Conservation (phyloP, 1,140 invertebrate genomes). For the Melanaphis sacchari region DNA sequence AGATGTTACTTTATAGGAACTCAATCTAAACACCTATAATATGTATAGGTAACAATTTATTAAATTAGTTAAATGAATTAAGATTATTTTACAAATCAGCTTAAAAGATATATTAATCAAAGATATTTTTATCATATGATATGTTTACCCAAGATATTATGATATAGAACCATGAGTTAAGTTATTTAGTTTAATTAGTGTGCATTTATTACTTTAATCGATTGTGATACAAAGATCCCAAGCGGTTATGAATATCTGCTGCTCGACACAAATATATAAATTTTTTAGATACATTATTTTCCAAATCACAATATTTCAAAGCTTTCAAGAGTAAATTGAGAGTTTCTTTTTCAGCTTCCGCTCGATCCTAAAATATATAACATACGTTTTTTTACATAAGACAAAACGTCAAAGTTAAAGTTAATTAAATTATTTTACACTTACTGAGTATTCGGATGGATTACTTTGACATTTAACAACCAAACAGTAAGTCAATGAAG, state of each 20-base stretch:
- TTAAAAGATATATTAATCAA: no score
- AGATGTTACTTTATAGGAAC: no score
- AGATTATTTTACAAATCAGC: no score
- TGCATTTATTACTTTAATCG: conserved; percentile 68
- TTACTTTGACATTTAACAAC: conserved; percentile 82
- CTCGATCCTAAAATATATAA: conserved; percentile 23
- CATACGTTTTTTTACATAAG: not conserved
- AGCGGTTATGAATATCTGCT: conserved; percentile 78
- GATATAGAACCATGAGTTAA: no score
- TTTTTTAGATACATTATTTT: conserved; percentile 73
- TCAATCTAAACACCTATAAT: no score
- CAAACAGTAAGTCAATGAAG: conserved; percentile 79
- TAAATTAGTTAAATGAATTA: no score
- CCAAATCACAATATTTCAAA: conserved; percentile 76
- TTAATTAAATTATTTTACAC: not conserved
- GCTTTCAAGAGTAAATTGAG: conserved; percentile 78
- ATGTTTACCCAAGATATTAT: no score
- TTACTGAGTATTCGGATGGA: conserved; percentile 63
- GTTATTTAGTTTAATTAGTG: no score
- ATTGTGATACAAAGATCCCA: conserved; percentile 80
- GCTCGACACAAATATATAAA: conserved; percentile 82
- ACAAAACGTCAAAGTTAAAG: not conserved
- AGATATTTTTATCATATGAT: no score
- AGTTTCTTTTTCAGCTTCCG: conserved; percentile 77
- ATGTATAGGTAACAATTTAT: no score